Percentiles rank a stretch among this genome's conserved stretches.
Evolutionary conservation across 2,797 vertebrate species (phyloP).

Genomic region (Lacerta viridis): DNA sequence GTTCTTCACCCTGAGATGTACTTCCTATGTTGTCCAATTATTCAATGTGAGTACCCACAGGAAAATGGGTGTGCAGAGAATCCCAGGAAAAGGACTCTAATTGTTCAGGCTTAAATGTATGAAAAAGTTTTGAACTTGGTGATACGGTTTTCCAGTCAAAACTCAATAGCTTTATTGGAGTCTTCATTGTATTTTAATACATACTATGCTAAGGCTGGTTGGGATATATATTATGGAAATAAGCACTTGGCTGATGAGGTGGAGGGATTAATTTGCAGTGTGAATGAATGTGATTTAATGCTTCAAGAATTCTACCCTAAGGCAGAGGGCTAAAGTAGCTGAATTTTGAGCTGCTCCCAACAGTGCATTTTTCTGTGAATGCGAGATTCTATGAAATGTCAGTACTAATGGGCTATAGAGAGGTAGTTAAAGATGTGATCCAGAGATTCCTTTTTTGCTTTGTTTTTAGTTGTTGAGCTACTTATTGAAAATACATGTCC

Average conservation of each 20-base stretch:
- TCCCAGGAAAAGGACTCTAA: neutral
- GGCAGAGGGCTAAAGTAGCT: neutral
- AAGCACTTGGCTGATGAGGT: neutral
- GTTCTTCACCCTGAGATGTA: constrained; percentile 9
- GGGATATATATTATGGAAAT: constrained; percentile 3
- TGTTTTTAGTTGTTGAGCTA: neutral
- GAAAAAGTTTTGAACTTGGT: neutral
- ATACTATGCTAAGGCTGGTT: neutral
- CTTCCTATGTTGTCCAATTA: neutral
- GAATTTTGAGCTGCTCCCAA: constrained; percentile 1
- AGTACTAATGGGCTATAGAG: neutral
- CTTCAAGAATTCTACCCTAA: neutral
- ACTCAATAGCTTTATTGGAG: neutral
- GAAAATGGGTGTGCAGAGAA: neutral
- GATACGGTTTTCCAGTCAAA: neutral
- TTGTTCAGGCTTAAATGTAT: neutral
- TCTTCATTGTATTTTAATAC: neutral
- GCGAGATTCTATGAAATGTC: neutral
- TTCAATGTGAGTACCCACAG: neutral
- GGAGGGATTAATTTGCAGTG: neutral
- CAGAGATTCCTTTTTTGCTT: neutral
- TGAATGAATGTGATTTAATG: constrained; percentile 1
- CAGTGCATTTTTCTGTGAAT: neutral
- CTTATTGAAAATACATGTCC: neutral
- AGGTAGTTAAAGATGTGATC: neutral